Base-by-base conservation (phyloP, 2,888 invertebrate genomes). In the Pollenia amentaria region DNA sequence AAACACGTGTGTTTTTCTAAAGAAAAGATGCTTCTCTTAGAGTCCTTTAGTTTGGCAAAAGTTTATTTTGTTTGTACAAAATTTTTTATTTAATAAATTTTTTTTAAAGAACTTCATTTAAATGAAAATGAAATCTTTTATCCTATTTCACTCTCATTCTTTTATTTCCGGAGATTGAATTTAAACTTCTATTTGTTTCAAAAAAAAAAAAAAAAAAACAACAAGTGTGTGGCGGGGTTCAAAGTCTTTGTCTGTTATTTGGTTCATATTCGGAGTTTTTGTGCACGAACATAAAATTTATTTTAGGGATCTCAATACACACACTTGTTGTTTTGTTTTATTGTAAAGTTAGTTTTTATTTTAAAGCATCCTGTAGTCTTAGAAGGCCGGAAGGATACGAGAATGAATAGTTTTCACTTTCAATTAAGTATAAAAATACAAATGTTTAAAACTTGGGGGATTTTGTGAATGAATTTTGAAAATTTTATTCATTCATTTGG, bases 351-450 rank as follows among this genome's bases (percentile, higher is more conserved):
- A 38, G 44, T 57, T 82, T 69, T 40, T 14, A 38, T 82, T 65
- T 72, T 80, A 55, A 42, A 69, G 69, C 80, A 87, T 87, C 87
- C 87, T 87, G 83, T 75, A 21, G 72, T 55, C 53, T 57, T 21
- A 38, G 55, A 16, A 55, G 64, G 42, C 80, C 87, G 87, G 87
- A 87, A 87, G 87, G 80, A 87, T 67, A 69, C 84, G 57, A 65
- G 82, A 64, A 77, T 77, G 77, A 80, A 87, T 84, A 73, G 80
- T 73, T 87, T 87, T 87, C 84, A 87, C 87, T 87, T 87, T 84
- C 76, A 85, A 77, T 67, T 7, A 65, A 72, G 12, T 51, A 9
- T 14, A 48, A 18, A 46, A 9, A 29, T 21, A 18, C 6, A 44
- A 69, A 29, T 38, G 16, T 48, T 21, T 48, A 48, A 29, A 29